Evolutionary conservation across 2,888 invertebrate species (phyloP), one percentile per base, ranked within the genome.

Genomic region (Chloroclysta siterata): DNA sequence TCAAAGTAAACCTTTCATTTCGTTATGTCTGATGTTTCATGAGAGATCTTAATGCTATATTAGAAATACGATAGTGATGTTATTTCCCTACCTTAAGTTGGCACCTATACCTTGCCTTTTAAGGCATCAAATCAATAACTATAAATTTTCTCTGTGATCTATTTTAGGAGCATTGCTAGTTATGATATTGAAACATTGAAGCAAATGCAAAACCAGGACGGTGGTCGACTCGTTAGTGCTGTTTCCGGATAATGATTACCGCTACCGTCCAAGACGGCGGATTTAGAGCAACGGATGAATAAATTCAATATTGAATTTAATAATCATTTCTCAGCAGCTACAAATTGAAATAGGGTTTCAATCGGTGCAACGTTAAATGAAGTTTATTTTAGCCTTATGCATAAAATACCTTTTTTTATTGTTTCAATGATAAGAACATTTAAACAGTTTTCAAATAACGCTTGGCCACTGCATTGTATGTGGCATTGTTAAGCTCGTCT

Each of bases 181-280:
- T 53, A 44, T 39, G 33, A 57, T 41, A 29, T 48, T 73, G 53
- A 44, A 54, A 14, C 42, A 50, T 59, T 53, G 53, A 73, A 73
- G 71, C 74, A 72, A 72, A 74, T 78, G 78, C 80, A 77, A 78
- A 77, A 73, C 71, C 73, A 55, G 70, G 57, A 61, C 48, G 51
- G 33, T 68, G 75, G 74, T 74, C 70, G 74, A 77, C 81, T 87
- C 84, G 86, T 86, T 85, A 86, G 73, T 74, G 60, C 41, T 46
- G 48, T 52, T 60, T 64, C 60, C 55, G 53, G 55, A 60, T 60
- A 62, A 69, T 74, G 77, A 76, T 75, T 74, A 74, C 54, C 39
- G 63, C 64, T 57, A 57, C 44, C 58, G 54, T 60, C 64, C 56
- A 69, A 64, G 64, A 65, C 69, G 52, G 59, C 52, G 39, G 61